Evolutionary conservation across 2,888 invertebrate genomes (phyloP), one percentile per base, ranked within the genome.

Genomic region (Andricus curvator): DNA sequence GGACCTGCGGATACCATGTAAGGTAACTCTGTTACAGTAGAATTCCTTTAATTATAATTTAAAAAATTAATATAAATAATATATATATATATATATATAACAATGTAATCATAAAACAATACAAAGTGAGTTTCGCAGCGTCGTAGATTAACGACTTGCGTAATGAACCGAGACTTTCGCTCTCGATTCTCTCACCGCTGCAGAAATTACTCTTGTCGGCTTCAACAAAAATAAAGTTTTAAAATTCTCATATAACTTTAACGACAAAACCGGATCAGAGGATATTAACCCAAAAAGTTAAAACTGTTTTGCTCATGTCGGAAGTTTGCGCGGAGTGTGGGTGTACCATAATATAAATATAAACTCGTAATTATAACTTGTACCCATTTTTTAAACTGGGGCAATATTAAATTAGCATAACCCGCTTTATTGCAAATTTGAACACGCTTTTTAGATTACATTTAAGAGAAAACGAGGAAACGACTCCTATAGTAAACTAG

Each of bases 111-210:
- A 48, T 60, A 4, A 60, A 22, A 60, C 60, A 60, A 60, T 22
- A 13, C 60, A n/a, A 60, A 60, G 22, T 22, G 37, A 8, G 60
- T 25, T 64, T 29, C 17, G 51, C 22, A n/a, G 4, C 17, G n/a
- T 48, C 78, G 70, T 15, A 64, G 78, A 84, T 82, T 84, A 81
- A 82, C 79, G 81, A 78, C 79, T 77, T 67, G 77, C 79, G 65
- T 78, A 66, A 81, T 80, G 78, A 74, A 56, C n/a, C 78, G 77
- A 78, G 82, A 82, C 84, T 84, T 84, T 84, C 84, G 81, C 84
- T 82, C 82, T 78, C 81, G 70, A 29, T 64, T 29, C 11, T 60
- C 22, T 22, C 60, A 22, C 60, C 22, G 13, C 22, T n/a, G 60
- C 22, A n/a, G 60, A 22, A 60, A 60, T 60, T 60, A 22, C 60